These are phyloP conservation scores for Drosophila ezoana DNA, from an alignment of 2,888 invertebrate genomes.

Conservation along the genomic window DNA sequence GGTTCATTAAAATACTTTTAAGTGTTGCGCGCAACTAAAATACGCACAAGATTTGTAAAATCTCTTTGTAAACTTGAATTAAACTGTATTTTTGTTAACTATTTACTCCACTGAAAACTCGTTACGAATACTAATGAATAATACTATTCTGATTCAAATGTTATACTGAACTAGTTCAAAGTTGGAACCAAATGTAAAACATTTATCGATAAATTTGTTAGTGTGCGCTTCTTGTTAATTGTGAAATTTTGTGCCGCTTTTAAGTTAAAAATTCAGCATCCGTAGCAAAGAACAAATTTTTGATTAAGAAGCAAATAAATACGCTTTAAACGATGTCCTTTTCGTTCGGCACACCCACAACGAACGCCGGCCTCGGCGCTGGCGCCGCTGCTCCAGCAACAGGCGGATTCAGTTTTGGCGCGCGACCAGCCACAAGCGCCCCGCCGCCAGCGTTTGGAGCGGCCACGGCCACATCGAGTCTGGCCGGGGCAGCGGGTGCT, in stretches of 20 bases:
- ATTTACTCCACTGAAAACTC: neutral
- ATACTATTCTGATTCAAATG: neutral
- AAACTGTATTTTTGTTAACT: neutral
- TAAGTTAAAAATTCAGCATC: neutral
- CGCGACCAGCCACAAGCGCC: slow-evolving; percentile 53
- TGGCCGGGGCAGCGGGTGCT: slow-evolving; percentile 41
- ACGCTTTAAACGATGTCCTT: slow-evolving; percentile 51
- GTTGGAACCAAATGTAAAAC: neutral
- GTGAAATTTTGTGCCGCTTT: slow-evolving; percentile 15
- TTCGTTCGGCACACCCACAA: slow-evolving; percentile 55
- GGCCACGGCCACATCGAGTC: slow-evolving; percentile 29
- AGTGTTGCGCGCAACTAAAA: too few relatives aligned
- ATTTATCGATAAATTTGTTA: slow-evolving; percentile 17
- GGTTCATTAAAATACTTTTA: too few relatives aligned
- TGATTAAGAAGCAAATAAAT: neutral
- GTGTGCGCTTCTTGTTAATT: slow-evolving; percentile 9
- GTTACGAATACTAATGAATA: neutral
- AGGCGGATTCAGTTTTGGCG: slow-evolving; percentile 66
- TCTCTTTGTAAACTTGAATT: too few relatives aligned
- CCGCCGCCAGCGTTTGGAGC: slow-evolving; percentile 61
- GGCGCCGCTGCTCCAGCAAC: slow-evolving; percentile 38
- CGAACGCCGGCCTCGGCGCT: slow-evolving; percentile 50
- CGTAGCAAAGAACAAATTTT: slow-evolving; percentile 4
- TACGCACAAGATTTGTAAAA: too few relatives aligned
- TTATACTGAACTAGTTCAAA: slow-evolving; percentile 1